These are phyloP conservation scores for Poicephalus meyeri DNA, from an alignment of 2,113 vertebrate genomes.

Conservation along the genomic window DNA sequence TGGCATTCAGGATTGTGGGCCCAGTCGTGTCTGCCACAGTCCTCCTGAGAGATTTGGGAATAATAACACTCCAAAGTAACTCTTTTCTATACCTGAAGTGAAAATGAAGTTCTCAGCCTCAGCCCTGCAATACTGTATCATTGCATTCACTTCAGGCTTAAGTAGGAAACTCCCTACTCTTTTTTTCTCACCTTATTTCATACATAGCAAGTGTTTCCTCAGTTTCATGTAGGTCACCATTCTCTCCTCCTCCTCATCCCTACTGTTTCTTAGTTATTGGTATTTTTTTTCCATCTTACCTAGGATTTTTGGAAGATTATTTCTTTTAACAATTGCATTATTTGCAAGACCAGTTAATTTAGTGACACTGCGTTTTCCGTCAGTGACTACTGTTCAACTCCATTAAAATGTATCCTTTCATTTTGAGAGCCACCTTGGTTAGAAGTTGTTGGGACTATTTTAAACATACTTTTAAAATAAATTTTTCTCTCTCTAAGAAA, in stretches of 20 bases:
- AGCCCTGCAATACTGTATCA: neutral
- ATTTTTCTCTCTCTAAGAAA: neutral
- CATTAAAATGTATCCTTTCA: neutral
- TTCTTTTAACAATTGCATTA: neutral
- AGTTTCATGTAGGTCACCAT: neutral
- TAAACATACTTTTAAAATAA: neutral
- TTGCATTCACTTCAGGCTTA: conserved; percentile 19
- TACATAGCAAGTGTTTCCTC: neutral
- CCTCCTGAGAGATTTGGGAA: conserved; percentile 28
- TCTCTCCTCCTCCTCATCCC: neutral
- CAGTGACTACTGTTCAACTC: neutral
- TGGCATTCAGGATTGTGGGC: conserved; percentile 50
- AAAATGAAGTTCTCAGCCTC: conserved; percentile 34
- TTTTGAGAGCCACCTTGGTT: neutral
- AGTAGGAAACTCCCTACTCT: conserved; percentile 25
- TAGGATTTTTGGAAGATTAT: neutral
- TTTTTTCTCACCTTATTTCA: conserved; percentile 39
- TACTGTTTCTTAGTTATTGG: neutral
- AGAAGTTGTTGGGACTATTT: neutral
- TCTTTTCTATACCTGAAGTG: conserved; percentile 42
- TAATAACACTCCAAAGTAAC: conserved; percentile 43
- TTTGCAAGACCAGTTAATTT: neutral
- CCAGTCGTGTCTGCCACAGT: conserved; percentile 39
- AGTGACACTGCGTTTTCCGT: neutral
- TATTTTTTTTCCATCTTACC: neutral